Percentiles rank a stretch among this genome's conserved stretches.
Evolutionary conservation across 1,140 invertebrate species (phyloP).

Genomic region (Plutomurus gul): DNA sequence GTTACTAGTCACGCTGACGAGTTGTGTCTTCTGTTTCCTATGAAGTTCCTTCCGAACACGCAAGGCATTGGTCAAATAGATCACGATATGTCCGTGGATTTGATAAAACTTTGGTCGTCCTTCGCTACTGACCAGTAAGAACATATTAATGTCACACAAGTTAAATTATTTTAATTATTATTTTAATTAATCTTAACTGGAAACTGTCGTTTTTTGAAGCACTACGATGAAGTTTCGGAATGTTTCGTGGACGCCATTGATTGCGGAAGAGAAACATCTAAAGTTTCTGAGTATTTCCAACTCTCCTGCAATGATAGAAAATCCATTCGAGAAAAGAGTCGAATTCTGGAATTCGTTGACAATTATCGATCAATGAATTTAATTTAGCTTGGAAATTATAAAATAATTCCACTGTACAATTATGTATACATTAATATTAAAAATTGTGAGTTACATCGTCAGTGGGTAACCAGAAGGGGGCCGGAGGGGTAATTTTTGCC

Average conservation of each 20-base stretch:
- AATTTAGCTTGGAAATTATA: too few relatives aligned
- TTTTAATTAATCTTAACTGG: neutral
- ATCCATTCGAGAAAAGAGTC: neutral
- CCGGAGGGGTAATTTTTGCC: too few relatives aligned
- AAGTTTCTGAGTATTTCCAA: neutral
- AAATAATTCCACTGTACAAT: too few relatives aligned
- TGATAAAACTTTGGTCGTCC: slow-evolving; percentile 12
- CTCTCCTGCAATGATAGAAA: neutral
- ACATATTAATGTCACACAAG: neutral
- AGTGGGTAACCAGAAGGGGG: too few relatives aligned
- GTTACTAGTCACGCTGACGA: neutral
- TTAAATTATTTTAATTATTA: neutral
- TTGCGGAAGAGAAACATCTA: neutral
- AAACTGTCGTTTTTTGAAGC: neutral
- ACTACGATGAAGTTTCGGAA: neutral
- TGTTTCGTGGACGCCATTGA: neutral
- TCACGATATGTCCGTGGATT: slow-evolving; percentile 19
- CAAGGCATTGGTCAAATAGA: neutral
- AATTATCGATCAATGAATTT: too few relatives aligned
- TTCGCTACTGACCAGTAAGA: slow-evolving; percentile 40
- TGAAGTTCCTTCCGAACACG: neutral
- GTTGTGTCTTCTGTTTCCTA: neutral
- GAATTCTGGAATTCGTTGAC: slow-evolving; percentile 29
- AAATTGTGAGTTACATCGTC: too few relatives aligned
- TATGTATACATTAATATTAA: too few relatives aligned